Percentiles rank a stretch among this genome's conserved stretches.
phyloP scores from a whole-genome alignment of 2,113 vertebrate species.

The Accipiter cooperii region DNA sequence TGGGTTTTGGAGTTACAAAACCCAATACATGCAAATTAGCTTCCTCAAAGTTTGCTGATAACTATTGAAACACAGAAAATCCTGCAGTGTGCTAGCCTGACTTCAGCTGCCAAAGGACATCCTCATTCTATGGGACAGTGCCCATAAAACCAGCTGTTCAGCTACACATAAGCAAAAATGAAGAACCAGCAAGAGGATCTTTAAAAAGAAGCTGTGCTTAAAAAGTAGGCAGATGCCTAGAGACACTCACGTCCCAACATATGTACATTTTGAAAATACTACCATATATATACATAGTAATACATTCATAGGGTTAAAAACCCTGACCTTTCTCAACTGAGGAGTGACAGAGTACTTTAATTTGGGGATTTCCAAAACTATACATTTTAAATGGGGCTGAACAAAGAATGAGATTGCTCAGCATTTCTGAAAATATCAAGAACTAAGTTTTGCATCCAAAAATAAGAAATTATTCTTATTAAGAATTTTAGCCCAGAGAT shows the following conservation, averaged over 20 bases:
- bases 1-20: background rate
- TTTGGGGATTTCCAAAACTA: background rate
- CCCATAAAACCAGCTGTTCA: background rate
- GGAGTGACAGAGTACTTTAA: background rate
- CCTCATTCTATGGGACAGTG: background rate
- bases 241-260: background rate
- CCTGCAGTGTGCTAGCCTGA: background rate
- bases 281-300: background rate
- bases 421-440: constrained; percentile 28
- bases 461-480: background rate
- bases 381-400: background rate
- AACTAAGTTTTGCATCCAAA: constrained; percentile 17
- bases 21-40: background rate
- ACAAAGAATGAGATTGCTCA: constrained; percentile 25
- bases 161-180: background rate
- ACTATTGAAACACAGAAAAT: background rate
- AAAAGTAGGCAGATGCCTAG: background rate
- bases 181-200: background rate
- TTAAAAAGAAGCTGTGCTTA: background rate
- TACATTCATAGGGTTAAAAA: background rate
- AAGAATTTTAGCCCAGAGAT: background rate
- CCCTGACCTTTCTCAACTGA: background rate
- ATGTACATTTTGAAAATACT: background rate
- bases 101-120: background rate
- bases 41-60: background rate